A percentile compares a stretch with the other conserved stretches of the same genome.
These are phyloP conservation scores for Luidia sarsii DNA, from an alignment of 53 echinoderm and acorn worm genomes.

Conservation along the genomic window DNA sequence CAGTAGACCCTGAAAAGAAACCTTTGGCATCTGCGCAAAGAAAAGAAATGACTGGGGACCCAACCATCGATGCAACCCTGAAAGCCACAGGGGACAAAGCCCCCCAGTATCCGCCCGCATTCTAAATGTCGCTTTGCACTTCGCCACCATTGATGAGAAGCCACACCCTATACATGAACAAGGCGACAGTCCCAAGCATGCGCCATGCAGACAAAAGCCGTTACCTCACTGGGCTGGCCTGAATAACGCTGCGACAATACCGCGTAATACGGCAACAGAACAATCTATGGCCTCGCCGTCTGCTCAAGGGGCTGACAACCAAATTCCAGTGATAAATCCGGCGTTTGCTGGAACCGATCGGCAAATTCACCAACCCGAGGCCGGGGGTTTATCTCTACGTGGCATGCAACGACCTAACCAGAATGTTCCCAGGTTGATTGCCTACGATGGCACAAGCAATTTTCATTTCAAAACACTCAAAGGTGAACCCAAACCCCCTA, in stretches of 20 bases:
- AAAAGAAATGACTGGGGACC: not conserved
- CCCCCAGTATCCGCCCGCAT: conserved; percentile 8
- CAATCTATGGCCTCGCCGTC: no score
- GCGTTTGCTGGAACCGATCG: no score
- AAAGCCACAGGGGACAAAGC: not conserved
- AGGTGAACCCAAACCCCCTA: not conserved
- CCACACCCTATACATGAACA: not conserved
- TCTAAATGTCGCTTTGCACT: not conserved
- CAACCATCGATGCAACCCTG: not conserved
- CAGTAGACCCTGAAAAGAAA: no score
- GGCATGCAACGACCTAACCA: no score
- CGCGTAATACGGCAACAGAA: no score
- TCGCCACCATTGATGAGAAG: conserved; percentile 1
- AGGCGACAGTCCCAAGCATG: not conserved
- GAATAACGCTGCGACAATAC: no score
- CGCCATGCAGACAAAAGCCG: not conserved
- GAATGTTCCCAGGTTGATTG: not conserved
- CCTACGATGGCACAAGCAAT: conserved; percentile 3
- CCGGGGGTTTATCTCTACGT: no score
- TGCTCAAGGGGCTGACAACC: no score
- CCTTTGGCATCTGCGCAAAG: no score
- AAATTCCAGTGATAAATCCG: no score
- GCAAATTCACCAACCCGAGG: no score
- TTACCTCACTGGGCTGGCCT: no score
- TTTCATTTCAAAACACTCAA: not conserved